Evolutionary conservation across 1,140 invertebrate genomes (phyloP), one percentile per base, ranked within the genome.

Genomic region (Nomia melanderi): DNA sequence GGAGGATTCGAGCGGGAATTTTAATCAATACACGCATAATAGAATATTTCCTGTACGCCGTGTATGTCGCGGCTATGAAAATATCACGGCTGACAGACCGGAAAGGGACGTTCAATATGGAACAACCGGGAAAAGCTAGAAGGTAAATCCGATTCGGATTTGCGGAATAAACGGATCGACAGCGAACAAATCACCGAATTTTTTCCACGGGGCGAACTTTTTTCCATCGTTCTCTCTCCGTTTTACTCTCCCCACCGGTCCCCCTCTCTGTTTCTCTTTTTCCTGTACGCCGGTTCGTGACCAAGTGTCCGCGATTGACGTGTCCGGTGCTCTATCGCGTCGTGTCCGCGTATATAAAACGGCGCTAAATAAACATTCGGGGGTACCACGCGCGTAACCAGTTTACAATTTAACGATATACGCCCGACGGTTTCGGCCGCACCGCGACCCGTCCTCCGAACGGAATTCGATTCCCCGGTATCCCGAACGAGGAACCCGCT

Each of bases 341-440:
- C 70, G 78, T n/a, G n/a, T 69, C 25, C 70, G 71, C 78, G 74
- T 72, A 70, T 77, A 75, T 69, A 80, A 85, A 85, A 81, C 72
- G 71, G 44, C 82, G 82, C 83, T 85, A 66, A 84, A 84, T 84
- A 85, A 85, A 84, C 83, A 83, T 71, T 67, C 81, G 57, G 56
- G 69, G 53, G 50, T n/a, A 74, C 64, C 31, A 71, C 67, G 57
- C 77, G 56, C 67, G 82, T 83, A 83, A 83, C 82, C 80, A 82
- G 70, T 83, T 74, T 78, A 76, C 75, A 74, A 79, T 83, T 72
- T 78, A 78, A 78, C 79, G 76, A 81, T 78, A 81, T 73, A 69
- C 17, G 27, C 41, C 75, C 63, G 33, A 57, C 65, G 74, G 59
- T 80, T 71, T 80, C 41, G 53, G 62, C 12, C 41, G 12, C 12